phyloP scores from a whole-genome alignment of 2,797 vertebrate genomes.

The Podarcis lilfordi region DNA sequence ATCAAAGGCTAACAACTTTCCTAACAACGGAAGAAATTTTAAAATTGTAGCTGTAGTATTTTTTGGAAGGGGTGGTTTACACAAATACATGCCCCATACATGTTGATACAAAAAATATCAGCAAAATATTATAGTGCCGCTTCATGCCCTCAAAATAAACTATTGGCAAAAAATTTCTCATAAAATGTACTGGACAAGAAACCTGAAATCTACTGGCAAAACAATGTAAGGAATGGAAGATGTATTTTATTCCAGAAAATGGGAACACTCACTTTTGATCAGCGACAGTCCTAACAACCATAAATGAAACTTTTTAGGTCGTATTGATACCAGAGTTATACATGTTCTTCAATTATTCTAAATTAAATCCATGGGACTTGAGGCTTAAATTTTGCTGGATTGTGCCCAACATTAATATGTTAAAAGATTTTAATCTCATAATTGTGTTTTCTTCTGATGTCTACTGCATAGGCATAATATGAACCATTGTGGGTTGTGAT shows the following conservation, averaged over 20 bases:
- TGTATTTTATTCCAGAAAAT: neutral
- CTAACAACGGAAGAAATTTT: slow-evolving; percentile 34
- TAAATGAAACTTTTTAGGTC: neutral
- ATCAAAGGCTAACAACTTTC: slow-evolving; percentile 50
- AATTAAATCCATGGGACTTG: neutral
- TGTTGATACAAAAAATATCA: slow-evolving; percentile 1
- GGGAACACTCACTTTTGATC: neutral
- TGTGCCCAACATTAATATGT: neutral
- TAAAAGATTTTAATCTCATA: slow-evolving; percentile 20
- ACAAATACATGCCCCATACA: slow-evolving; percentile 63
- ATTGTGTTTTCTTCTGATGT: neutral
- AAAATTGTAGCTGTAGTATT: slow-evolving; percentile 49
- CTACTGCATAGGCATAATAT: slow-evolving; percentile 39
- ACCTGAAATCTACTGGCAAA: neutral
- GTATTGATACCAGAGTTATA: neutral
- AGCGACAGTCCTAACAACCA: neutral
- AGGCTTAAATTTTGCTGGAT: neutral
- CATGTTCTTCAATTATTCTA: slow-evolving; percentile 4
- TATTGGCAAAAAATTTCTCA: neutral
- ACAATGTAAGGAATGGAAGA: neutral
- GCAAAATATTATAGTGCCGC: fast-evolving
- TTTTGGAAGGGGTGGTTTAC: slow-evolving; percentile 63
- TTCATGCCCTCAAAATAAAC: neutral
- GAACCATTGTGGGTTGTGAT: neutral
- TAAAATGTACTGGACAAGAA: neutral